Conservation (phyloP, 92 coral and sea anemone species). For the Paragorgia papillata region DNA sequence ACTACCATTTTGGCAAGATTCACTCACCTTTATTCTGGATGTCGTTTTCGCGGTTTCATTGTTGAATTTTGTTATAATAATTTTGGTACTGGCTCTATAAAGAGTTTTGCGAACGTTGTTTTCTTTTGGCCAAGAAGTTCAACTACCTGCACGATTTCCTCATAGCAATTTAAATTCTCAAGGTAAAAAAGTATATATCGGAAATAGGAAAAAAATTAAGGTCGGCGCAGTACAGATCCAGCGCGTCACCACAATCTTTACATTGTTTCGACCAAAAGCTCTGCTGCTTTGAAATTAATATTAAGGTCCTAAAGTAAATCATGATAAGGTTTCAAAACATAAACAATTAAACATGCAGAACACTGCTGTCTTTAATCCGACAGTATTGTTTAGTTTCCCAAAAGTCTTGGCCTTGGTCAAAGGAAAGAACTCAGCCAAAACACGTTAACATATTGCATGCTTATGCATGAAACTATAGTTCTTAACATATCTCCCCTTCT, state of each 20-base stretch:
- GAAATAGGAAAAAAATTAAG: background rate
- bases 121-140: too few relatives aligned
- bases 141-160: too few relatives aligned
- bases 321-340: slow-evolving; percentile 12
- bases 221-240: too few relatives aligned
- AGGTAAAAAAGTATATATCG: background rate
- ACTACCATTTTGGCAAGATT: too few relatives aligned
- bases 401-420: background rate
- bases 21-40: too few relatives aligned
- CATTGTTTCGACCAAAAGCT: slow-evolving; percentile 12
- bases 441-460: too few relatives aligned
- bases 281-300: slow-evolving; percentile 12
- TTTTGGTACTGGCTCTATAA: too few relatives aligned
- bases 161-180: background rate
- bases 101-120: too few relatives aligned
- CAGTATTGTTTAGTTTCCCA: background rate
- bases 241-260: slow-evolving; percentile 11
- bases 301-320: background rate
- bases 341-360: too few relatives aligned
- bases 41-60: too few relatives aligned
- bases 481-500: background rate
- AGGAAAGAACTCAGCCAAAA: background rate
- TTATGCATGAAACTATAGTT: too few relatives aligned
- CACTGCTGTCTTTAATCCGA: background rate
- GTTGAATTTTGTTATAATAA: too few relatives aligned